Percentiles rank a stretch among this genome's conserved stretches.
Conservation (phyloP, 1,140 invertebrate species). For the Drosophila ogumai region DNA sequence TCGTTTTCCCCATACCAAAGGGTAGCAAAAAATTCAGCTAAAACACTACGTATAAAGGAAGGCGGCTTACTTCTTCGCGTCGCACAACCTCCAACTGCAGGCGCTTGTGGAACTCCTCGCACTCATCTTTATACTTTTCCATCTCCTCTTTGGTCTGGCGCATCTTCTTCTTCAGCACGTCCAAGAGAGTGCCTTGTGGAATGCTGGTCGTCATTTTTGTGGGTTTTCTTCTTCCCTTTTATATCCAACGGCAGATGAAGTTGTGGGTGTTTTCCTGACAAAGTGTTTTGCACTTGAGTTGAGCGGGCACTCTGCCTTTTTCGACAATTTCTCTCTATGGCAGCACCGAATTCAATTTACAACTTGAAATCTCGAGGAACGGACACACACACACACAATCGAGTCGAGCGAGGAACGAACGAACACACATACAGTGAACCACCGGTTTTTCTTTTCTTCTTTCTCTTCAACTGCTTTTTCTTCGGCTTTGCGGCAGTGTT, state of each 20-base stretch:
- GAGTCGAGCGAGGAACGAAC: constrained; percentile 50
- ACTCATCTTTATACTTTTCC: constrained; percentile 98
- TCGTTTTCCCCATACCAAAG: constrained; percentile 41
- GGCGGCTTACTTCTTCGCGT: constrained; percentile 95
- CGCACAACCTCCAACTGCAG: constrained; percentile 95
- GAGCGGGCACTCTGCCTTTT: constrained; percentile 65
- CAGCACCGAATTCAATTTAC: constrained; percentile 63
- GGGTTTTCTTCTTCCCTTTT: constrained; percentile 82
- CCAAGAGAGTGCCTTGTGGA: constrained; percentile 94
- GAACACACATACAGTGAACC: constrained; percentile 68
- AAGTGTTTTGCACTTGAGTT: constrained; percentile 66
- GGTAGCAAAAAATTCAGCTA: constrained; percentile 42
- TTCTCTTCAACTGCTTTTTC: constrained; percentile 62
- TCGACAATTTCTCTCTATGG: constrained; percentile 60
- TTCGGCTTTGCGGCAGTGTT: constrained; percentile 53
- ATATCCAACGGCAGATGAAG: constrained; percentile 28
- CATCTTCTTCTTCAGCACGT: constrained; percentile 99
- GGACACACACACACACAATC: constrained; percentile 58
- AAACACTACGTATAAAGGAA: constrained; percentile 18
- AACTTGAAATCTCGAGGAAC: constrained; percentile 65
- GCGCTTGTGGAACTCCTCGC: constrained; percentile 95
- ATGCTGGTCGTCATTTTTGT: constrained; percentile 93
- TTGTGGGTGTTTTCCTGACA: constrained; percentile 74
- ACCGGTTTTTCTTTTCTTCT: constrained; percentile 80
- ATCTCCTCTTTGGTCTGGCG: constrained; percentile 98